These are phyloP conservation scores for Piaya cayana DNA, from an alignment of 2,113 vertebrate species.

Conservation along the genomic window DNA sequence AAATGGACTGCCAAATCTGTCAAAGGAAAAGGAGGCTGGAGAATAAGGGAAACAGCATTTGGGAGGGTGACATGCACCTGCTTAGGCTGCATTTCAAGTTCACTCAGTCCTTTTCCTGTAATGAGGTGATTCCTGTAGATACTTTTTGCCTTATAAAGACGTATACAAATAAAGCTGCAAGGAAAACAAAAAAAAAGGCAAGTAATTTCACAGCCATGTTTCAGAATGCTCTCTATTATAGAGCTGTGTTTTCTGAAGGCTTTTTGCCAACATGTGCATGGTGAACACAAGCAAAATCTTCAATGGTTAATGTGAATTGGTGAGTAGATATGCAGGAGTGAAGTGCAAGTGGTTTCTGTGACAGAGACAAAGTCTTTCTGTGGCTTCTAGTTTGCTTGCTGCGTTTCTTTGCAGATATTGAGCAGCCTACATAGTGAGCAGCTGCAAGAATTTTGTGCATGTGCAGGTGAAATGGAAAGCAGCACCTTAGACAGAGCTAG, in stretches of 20 bases:
- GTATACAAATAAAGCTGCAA: background rate
- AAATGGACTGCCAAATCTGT: background rate
- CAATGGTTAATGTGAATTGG: background rate
- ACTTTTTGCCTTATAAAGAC: background rate
- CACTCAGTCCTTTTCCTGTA: background rate
- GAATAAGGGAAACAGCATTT: background rate
- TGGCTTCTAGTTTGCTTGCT: background rate
- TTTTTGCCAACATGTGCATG: fast-evolving
- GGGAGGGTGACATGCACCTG: background rate
- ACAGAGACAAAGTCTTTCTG: background rate
- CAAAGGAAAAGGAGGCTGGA: background rate
- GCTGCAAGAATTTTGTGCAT: background rate
- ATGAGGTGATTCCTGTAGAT: background rate
- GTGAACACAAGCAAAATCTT: background rate
- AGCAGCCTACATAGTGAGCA: background rate
- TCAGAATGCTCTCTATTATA: background rate
- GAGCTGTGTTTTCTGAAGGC: background rate
- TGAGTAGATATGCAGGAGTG: fast-evolving
- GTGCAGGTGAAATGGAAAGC: background rate
- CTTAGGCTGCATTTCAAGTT: background rate
- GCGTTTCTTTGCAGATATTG: background rate
- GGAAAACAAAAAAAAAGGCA: background rate
- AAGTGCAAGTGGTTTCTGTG: background rate
- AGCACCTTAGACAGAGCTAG: background rate
- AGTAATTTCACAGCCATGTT: background rate